phyloP scores from a whole-genome alignment of 2,888 invertebrate species.

The Diarsia rubi region DNA sequence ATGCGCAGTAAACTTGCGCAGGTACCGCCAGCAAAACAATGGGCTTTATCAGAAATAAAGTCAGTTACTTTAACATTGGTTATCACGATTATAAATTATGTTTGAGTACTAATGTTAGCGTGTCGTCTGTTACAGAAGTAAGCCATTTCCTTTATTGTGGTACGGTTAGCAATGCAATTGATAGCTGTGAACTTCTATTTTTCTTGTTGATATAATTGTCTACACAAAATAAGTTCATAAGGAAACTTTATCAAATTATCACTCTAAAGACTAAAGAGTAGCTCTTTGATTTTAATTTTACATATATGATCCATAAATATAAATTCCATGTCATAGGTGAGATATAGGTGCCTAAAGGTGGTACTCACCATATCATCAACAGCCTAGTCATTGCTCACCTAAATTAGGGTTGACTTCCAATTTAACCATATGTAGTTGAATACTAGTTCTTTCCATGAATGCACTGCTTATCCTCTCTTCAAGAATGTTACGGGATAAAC shows the following conservation, averaged over 20 bases:
- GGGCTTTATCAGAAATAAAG: constrained; percentile 60
- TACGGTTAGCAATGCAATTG: constrained; percentile 42
- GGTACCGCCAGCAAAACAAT: constrained; percentile 66
- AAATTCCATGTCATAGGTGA: too few species aligned
- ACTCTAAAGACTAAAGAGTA: too few species aligned
- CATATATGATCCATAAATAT: too few species aligned
- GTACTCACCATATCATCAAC: neutral
- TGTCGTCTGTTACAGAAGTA: constrained; percentile 52
- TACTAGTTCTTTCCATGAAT: neutral
- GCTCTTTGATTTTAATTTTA: neutral
- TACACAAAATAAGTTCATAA: neutral
- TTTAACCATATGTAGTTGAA: neutral
- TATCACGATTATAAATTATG: constrained; percentile 64
- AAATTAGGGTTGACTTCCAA: neutral
- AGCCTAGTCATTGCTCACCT: neutral
- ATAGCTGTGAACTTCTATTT: neutral
- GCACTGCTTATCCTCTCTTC: neutral
- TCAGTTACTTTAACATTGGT: constrained; percentile 56
- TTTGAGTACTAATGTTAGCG: constrained; percentile 54
- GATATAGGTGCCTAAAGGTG: neutral
- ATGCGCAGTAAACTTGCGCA: constrained; percentile 71
- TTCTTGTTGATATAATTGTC: neutral
- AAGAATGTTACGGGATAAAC: neutral
- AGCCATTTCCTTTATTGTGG: constrained; percentile 52
- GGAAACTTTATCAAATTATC: neutral